These are phyloP conservation scores for Aelia acuminata DNA, from an alignment of 2,888 invertebrate species.

Conservation along the genomic window DNA sequence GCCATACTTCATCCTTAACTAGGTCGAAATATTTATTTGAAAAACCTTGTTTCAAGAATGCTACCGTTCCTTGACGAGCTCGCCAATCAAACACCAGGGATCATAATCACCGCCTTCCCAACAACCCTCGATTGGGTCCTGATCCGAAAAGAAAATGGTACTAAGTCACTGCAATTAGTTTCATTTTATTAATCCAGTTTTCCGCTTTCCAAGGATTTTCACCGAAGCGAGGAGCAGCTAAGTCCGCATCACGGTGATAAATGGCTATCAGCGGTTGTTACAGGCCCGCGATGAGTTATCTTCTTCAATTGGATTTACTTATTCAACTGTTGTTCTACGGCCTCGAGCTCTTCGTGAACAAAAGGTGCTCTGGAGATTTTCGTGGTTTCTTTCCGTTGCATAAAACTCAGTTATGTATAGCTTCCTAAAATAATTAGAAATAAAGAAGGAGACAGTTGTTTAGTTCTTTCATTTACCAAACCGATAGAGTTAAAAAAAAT, in stretches of 20 bases:
- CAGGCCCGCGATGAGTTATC: neutral
- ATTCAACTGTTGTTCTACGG: neutral
- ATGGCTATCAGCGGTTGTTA: neutral
- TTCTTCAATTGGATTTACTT: slow-evolving; percentile 5
- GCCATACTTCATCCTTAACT: neutral
- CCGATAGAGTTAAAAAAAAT: too few species aligned
- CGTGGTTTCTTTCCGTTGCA: neutral
- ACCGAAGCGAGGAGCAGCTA: slow-evolving; percentile 20
- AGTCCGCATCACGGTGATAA: slow-evolving; percentile 30
- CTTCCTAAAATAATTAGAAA: too few species aligned
- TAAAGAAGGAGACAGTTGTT: too few species aligned
- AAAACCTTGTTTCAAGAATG: neutral
- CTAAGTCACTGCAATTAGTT: slow-evolving; percentile 46
- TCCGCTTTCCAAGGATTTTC: slow-evolving; percentile 45
- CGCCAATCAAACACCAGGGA: neutral
- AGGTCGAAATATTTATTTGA: neutral
- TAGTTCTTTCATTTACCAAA: too few species aligned
- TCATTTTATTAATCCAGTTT: slow-evolving; percentile 44
- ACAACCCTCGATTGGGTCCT: neutral
- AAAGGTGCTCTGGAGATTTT: neutral
- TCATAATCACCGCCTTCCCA: neutral
- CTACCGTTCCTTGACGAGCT: neutral
- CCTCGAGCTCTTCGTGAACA: too few species aligned
- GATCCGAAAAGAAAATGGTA: neutral
- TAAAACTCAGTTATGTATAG: neutral